Evolutionary conservation across 2,888 invertebrate species (phyloP), one percentile per base, ranked within the genome.

Genomic region (Drosophila paucipuncta): DNA sequence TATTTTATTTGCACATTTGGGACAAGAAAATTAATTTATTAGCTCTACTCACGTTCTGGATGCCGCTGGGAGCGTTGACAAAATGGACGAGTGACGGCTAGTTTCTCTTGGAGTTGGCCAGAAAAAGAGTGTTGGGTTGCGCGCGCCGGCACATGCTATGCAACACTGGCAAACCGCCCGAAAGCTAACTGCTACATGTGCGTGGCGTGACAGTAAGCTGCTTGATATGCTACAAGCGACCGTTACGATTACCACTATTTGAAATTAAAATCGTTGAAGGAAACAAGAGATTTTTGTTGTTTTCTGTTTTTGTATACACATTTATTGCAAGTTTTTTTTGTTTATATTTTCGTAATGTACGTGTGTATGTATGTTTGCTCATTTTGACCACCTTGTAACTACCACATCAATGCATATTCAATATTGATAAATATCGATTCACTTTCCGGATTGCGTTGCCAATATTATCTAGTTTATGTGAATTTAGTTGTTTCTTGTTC

Each of bases 1-100:
- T 18, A 49, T 39, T 57, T 57, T 49, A 49, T 66, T 16, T 49
- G 25, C 3, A 11, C 47, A 2, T 9, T 37, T 18, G 5, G 11
- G 22, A 7, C 2, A 2, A 31, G 7, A 22, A 61, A 54, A 70
- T 7, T 0, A 16, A 33, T 30, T 57, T 47, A 41, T 64, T 54
- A 4, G 59, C 25, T 31, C 79, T 80, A 95, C 96, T 96, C 94
- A 96, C 96, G 96, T 95, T 95, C 94, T 94, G 94, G 93, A 96
- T 95, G 96, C 96, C 96, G 96, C 96, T 95, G 96, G 96, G 96
- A 96, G 95, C 92, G 93, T 91, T 91, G 92, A 91, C 84, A 88
- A 93, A 93, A 93, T 93, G 93, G 92, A 89, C 90, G 94, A 93
- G 78, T 58, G 41, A 4, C 11, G 25, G 50, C 11, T 62, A 53